These are phyloP conservation scores for Sinocyclocheilus maitianheensis DNA, from an alignment of 2,113 vertebrate species.

Conservation along the genomic window DNA sequence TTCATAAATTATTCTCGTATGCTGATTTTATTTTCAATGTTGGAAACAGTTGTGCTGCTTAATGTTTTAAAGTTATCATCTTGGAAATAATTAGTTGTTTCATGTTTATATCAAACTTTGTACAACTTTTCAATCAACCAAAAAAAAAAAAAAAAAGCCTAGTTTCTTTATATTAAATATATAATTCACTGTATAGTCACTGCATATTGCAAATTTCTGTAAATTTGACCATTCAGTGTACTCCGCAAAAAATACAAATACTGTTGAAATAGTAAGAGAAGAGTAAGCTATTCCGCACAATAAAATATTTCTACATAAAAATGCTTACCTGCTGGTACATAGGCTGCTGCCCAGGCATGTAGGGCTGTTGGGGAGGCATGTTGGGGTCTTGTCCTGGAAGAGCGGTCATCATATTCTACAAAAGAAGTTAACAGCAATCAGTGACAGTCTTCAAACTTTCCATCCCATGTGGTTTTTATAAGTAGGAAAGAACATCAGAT, in stretches of 20 bases:
- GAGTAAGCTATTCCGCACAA: not conserved
- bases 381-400: slow-evolving; percentile 89
- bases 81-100: too few relatives aligned
- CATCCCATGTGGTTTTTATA: not conserved
- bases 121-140: too few relatives aligned
- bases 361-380: slow-evolving; percentile 79
- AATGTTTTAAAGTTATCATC: too few relatives aligned
- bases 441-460: not conserved
- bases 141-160: too few relatives aligned
- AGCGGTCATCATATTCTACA: slow-evolving; percentile 84
- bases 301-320: slow-evolving; percentile 5
- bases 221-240: not conserved
- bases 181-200: too few relatives aligned
- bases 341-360: slow-evolving; percentile 87
- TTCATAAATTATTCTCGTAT: too few relatives aligned
- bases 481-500: not conserved
- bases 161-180: too few relatives aligned
- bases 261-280: not conserved
- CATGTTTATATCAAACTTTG: too few relatives aligned
- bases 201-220: not conserved
- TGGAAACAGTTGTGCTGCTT: too few relatives aligned
- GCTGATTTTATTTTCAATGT: too few relatives aligned
- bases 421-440: not conserved
- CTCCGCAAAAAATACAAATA: not conserved
- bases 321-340: slow-evolving; percentile 89